These are phyloP conservation scores for Agrypnia vestita DNA, from an alignment of 1,140 invertebrate genomes.

Conservation along the genomic window DNA sequence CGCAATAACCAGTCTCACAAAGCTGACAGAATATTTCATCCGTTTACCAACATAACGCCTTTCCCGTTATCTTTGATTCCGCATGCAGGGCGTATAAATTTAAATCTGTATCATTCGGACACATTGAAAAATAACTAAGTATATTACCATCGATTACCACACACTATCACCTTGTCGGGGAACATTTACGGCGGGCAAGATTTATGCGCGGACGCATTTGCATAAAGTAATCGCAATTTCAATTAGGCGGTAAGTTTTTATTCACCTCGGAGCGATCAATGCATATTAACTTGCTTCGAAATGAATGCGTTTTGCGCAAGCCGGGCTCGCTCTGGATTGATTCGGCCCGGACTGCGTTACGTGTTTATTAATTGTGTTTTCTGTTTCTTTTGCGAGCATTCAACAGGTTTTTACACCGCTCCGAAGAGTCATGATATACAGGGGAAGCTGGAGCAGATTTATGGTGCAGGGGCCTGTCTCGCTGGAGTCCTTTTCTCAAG, in stretches of 20 bases:
- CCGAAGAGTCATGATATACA: not conserved
- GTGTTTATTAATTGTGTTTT: slow-evolving; percentile 25
- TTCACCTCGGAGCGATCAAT: slow-evolving; percentile 55
- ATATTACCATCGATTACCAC: slow-evolving; percentile 42
- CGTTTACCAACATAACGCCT: slow-evolving; percentile 20
- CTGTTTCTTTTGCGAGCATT: slow-evolving; percentile 17
- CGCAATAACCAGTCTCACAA: slow-evolving; percentile 17
- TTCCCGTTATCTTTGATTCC: slow-evolving; percentile 18
- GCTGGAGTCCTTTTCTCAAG: no score
- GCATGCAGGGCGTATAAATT: slow-evolving; percentile 14
- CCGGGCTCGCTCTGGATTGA: not conserved
- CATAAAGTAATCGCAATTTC: slow-evolving; percentile 61
- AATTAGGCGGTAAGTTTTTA: slow-evolving; percentile 60
- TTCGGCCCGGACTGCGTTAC: slow-evolving; percentile 6
- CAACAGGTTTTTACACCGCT: not conserved
- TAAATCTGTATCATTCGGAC: slow-evolving; percentile 15
- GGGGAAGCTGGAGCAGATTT: no score
- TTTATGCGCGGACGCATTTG: slow-evolving; percentile 52
- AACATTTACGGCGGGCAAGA: slow-evolving; percentile 52
- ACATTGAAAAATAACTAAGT: slow-evolving; percentile 8
- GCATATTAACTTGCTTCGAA: slow-evolving; percentile 48
- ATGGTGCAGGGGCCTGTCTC: no score
- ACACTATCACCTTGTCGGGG: slow-evolving; percentile 20
- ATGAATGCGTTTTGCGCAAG: slow-evolving; percentile 33
- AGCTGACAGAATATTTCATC: not conserved